A percentile compares a stretch with the other conserved stretches of the same genome.
These are phyloP conservation scores for Acropora yongei DNA, from an alignment of 64 coral and sea anemone species.

Conservation along the genomic window DNA sequence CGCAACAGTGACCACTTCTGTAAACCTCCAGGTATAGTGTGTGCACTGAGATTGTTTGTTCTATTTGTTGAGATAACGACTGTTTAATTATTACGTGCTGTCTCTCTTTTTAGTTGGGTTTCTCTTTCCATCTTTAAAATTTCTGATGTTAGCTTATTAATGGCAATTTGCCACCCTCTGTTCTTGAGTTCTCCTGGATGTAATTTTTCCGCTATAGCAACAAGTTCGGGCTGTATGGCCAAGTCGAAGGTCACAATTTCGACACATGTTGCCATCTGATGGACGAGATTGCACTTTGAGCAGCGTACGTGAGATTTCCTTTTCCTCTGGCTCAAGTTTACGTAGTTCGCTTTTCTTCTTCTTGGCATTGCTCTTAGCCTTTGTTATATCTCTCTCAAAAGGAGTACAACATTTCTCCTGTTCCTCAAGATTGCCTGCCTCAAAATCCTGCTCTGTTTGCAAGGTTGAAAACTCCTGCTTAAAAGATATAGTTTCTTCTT, in stretches of 20 bases:
- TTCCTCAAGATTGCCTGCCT: background rate
- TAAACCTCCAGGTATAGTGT: slow-evolving; percentile 41
- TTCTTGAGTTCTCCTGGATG: slow-evolving; percentile 49
- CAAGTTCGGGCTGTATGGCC: slow-evolving; percentile 57
- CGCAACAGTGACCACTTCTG: slow-evolving; percentile 45
- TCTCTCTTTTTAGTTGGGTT: slow-evolving; percentile 16
- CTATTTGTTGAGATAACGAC: slow-evolving; percentile 46
- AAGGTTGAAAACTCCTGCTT: background rate
- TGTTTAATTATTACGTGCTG: slow-evolving; percentile 37
- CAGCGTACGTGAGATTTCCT: slow-evolving; percentile 19
- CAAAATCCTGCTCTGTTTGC: background rate
- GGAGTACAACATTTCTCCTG: slow-evolving; percentile 25
- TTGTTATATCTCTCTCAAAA: slow-evolving; percentile 46
- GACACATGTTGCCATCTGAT: slow-evolving; percentile 51
- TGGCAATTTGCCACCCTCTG: background rate
- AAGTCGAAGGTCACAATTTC: slow-evolving; percentile 56
- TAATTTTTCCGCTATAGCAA: slow-evolving; percentile 40
- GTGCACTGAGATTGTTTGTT: slow-evolving; percentile 27
- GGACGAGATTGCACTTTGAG: slow-evolving; percentile 33
- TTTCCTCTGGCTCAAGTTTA: slow-evolving; percentile 40
- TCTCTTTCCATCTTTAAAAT: slow-evolving; percentile 65
- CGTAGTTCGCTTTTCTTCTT: slow-evolving; percentile 23
- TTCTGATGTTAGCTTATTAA: slow-evolving; percentile 44
- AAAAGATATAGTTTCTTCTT: background rate
- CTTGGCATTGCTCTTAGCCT: slow-evolving; percentile 26